Base-by-base conservation (phyloP, 2,113 vertebrate species). In the Acrocephalus kingi region DNA sequence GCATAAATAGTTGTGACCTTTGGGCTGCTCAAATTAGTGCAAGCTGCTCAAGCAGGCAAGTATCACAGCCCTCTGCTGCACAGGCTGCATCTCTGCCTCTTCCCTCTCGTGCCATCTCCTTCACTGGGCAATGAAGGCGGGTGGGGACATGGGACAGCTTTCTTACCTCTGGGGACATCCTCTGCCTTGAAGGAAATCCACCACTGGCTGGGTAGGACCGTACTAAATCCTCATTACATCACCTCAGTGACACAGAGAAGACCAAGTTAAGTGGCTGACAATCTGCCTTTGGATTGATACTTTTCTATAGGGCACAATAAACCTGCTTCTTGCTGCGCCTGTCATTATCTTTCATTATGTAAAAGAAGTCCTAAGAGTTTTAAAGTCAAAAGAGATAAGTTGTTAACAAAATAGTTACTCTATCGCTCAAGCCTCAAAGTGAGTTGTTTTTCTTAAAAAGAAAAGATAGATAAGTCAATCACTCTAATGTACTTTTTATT, bases 1-100 rank as follows among this genome's bases (percentile, higher is more conserved):
- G 95, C 96, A 94, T 93, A 97, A 97, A 97, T 96, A 97, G 93
- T 96, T 3, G 11, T 97, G 94, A 97, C 96, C 95, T 97, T 97
- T 97, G 96, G 91, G 95, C 94, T 83, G 96, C 96, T 97, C 89
- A 96, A 94, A 96, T 95, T 97, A 95, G 91, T 91, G 95, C 59
- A 58, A 90, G 93, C 94, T 85, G 89, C 93, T 91, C 31, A 0
- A 62, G 78, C 93, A 93, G 78, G 62, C 82, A 45, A 91, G 83
- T 89, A 59, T 83, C 84, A 54, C 82, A 85, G 54, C 51, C 49
- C 78, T 66, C 45, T 52, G 66, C 49, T 91, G 66, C 84, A 72
- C 59, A 59, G 68, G 64, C 69, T 5, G 8, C 90, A 73, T 84
- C 77, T 33, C 37, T 72, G 52, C 91, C 49, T 79, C 49, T 46